Evolutionary conservation across 2,113 vertebrate genomes (phyloP), one percentile per base, ranked within the genome.

Genomic region (Poecilia latipinna): DNA sequence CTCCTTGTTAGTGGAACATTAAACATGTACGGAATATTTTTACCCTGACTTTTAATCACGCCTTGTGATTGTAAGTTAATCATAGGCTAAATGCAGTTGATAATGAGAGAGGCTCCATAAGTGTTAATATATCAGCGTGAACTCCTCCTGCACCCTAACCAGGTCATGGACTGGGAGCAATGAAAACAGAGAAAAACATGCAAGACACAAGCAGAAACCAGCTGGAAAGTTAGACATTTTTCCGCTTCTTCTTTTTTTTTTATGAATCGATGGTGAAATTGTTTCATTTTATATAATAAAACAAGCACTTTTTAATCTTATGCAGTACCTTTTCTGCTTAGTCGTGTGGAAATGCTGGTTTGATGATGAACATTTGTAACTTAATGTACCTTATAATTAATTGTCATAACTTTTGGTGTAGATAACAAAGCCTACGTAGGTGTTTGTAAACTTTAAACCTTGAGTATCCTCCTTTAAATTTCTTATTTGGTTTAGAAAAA

Each of bases 11-110:
- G 90, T 68, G 62, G 76, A 82, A 80, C 88, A 94, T 93, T 94
- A 94, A 93, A 88, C 90, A 93, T 89, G 88, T 88, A 90, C 80
- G 79, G 86, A 89, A 87, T 94, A 92, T 94, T 94, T 94, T 94
- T 93, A 90, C 89, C 78, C 85, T 82, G 85, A 93, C 92, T 94
- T 91, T 93, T 94, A 93, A 93, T 94, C 93, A 92, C 75, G 44
- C 66, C 28, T 77, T 61, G 64, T 83, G 88, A 91, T 91, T 91
- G 86, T 82, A 67, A 91, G 89, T 93, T 93, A 86, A 92, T 93
- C 91, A 93, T 90, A 63, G 75, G 72, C 84, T 90, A 93, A 91
- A 91, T 88, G 90, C 78, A 88, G 82, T 83, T 86, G 86, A 91
- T 93, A 90, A 92, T 83, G 87, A 78, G 77, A 80, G 75, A 86